Percentiles rank a stretch among this genome's conserved stretches.
These are phyloP conservation scores for Lithosia quadra DNA, from an alignment of 2,888 invertebrate species.

Conservation along the genomic window DNA sequence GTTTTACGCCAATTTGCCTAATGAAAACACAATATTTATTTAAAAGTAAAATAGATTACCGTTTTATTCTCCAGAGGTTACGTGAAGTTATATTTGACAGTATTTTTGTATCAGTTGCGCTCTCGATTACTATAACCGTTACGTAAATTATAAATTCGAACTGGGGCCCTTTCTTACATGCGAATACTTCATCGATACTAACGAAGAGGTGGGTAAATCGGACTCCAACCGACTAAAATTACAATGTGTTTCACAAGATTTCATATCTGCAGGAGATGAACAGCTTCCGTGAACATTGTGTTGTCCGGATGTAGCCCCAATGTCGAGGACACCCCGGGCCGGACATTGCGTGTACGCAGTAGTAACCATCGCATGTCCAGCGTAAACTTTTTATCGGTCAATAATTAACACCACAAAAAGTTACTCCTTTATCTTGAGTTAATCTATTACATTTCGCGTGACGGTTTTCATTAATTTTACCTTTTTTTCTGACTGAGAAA, in stretches of 20 bases:
- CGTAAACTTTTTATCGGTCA: constrained; percentile 35
- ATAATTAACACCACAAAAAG: constrained; percentile 50
- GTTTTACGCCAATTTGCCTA: constrained; percentile 10
- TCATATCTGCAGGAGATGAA: constrained; percentile 41
- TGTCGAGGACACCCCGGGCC: constrained; percentile 29
- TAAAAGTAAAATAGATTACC: not conserved
- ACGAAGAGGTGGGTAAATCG: not conserved
- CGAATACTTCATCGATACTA: not conserved
- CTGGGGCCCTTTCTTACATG: not conserved
- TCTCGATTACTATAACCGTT: too few relatives aligned
- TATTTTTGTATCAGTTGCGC: not conserved
- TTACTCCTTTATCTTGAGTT: constrained; percentile 43
- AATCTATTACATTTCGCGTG: constrained; percentile 56
- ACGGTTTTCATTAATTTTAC: constrained; percentile 46
- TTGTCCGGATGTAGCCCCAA: constrained; percentile 49
- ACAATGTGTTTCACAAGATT: not conserved
- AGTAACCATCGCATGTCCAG: constrained; percentile 32
- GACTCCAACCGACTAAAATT: not conserved
- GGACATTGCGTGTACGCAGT: constrained; percentile 51
- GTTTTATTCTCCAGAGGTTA: not conserved
- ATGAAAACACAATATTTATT: constrained; percentile 12
- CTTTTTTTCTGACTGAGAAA: constrained; percentile 1
- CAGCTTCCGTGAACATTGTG: constrained; percentile 42
- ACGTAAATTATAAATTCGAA: not conserved
- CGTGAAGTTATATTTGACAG: not conserved